Base-by-base conservation (phyloP, 1,140 invertebrate species). In the Trachymyrmex septentrionalis region DNA sequence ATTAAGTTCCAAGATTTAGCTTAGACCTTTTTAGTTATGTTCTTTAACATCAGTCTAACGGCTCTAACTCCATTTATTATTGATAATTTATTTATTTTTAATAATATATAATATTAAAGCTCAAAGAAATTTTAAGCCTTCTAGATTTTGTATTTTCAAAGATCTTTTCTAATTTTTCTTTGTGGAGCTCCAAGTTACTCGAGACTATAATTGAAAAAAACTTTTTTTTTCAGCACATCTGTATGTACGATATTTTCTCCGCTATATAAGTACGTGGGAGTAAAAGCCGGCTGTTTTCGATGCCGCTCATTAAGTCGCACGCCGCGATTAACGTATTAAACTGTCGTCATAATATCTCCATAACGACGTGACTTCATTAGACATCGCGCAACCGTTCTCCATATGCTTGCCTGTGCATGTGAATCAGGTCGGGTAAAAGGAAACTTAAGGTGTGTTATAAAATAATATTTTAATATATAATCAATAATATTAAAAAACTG, bases 331-430 rank as follows among this genome's bases (percentile, higher is more conserved):
- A 89, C 89, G 86, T 87, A 92, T 92, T 92, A 92, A 90, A 86
- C 86, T 89, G 87, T 91, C 91, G 77, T 81, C 86, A 72, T 91
- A 92, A 91, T 90, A 89, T 92, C 86, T 86, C 80, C 86, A 77
- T 91, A 91, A 92, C 87, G 90, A 90, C 73, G 87, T 84, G 85
- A 92, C 90, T 91, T 92, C 89, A 91, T 92, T 88, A 90, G 85
- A 80, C 85, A n/a, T 63, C 69, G 21, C 53, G 61, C 73, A 88
- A 67, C 72, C 57, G 55, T 59, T 34, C 38, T 53, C n/a, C n/a
- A 30, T 80, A 44, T 6, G 27, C 0, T 19, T 7, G 21, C n/a
- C 57, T 64, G 66, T 57, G 27, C 55, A 69, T 67, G 85, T 50
- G 66, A 69, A 81, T 57, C 0, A 69, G 12, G 2, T 3, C 38